phyloP scores from a whole-genome alignment of 2,888 invertebrate genomes.

The Bembecia ichneumoniformis region DNA sequence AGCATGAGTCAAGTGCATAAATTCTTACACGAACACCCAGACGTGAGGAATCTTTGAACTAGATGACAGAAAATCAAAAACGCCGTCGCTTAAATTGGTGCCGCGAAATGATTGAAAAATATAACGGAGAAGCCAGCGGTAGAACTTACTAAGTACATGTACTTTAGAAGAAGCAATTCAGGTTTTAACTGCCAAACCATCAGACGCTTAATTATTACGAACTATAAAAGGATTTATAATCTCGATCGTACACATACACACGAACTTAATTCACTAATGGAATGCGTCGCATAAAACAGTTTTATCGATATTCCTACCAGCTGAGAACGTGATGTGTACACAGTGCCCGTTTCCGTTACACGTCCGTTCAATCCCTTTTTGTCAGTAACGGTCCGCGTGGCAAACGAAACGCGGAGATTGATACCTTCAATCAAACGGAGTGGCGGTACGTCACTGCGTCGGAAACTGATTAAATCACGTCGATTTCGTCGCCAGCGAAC shows the following conservation, averaged over 20 bases:
- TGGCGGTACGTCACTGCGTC: conserved; percentile 52
- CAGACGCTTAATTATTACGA: background rate
- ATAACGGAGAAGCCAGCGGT: too few relatives aligned
- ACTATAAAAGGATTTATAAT: conserved; percentile 31
- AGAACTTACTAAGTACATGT: too few relatives aligned
- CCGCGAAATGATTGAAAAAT: too few relatives aligned
- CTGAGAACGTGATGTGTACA: conserved; percentile 50
- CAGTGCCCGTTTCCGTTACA: conserved; percentile 63
- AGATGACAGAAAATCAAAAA: too few relatives aligned
- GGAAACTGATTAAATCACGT: conserved; percentile 68
- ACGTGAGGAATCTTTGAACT: too few relatives aligned
- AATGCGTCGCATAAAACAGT: conserved; percentile 48
- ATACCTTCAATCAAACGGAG: conserved; percentile 63
- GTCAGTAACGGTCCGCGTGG: conserved; percentile 60
- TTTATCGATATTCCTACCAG: conserved; percentile 58
- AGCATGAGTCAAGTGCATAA: too few relatives aligned
- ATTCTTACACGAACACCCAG: too few relatives aligned
- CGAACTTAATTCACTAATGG: conserved; percentile 42
- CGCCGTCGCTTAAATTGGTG: too few relatives aligned
- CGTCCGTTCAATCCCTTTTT: conserved; percentile 61
- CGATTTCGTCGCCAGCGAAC: conserved; percentile 42
- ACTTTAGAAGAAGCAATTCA: too few relatives aligned
- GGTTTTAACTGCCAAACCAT: too few relatives aligned
- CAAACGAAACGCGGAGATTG: conserved; percentile 63
- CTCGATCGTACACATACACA: conserved; percentile 23